Conservation (phyloP, 2,888 invertebrate genomes). For the Laspeyria flexula region DNA sequence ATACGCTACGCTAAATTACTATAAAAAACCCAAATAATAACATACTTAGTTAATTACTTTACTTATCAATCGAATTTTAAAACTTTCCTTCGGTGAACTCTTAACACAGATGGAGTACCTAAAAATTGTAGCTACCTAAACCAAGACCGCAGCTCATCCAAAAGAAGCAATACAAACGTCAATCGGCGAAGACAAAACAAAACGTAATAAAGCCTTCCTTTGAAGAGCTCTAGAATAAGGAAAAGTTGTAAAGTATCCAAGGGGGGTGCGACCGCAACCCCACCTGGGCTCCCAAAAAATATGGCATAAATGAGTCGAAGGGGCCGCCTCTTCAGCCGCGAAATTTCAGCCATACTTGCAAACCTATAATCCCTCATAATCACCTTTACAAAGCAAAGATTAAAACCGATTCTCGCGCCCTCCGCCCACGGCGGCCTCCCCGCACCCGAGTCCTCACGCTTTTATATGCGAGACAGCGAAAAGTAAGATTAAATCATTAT, state of each 20-base stretch:
- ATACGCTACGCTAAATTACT: no score
- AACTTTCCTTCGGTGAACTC: conserved; percentile 4
- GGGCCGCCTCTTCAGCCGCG: conserved; percentile 75
- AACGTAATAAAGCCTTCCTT: conserved; percentile 78
- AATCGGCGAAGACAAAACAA: conserved; percentile 69
- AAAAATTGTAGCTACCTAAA: conserved; percentile 25
- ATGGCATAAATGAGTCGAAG: conserved; percentile 77
- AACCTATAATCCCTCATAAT: conserved; percentile 87
- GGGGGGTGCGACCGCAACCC: conserved; percentile 77
- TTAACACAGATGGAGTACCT: conserved; percentile 11
- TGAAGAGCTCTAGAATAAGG: conserved; percentile 76
- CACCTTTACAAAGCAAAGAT: conserved; percentile 88
- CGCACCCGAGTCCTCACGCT: conserved; percentile 54
- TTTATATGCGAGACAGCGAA: conserved; percentile 85
- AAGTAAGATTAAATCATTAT: conserved; percentile 87
- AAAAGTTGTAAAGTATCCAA: conserved; percentile 78
- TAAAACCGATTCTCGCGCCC: conserved; percentile 85
- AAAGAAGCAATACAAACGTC: conserved; percentile 54
- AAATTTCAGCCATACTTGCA: conserved; percentile 86
- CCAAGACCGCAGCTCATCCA: conserved; percentile 65
- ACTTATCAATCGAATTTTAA: no score
- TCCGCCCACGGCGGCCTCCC: conserved; percentile 57
- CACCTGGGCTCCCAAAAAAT: conserved; percentile 79
- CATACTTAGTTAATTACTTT: no score
- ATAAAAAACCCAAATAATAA: no score